Evolutionary conservation across 2,113 vertebrate genomes (phyloP).

Genomic region (Quiscalus mexicanus): DNA sequence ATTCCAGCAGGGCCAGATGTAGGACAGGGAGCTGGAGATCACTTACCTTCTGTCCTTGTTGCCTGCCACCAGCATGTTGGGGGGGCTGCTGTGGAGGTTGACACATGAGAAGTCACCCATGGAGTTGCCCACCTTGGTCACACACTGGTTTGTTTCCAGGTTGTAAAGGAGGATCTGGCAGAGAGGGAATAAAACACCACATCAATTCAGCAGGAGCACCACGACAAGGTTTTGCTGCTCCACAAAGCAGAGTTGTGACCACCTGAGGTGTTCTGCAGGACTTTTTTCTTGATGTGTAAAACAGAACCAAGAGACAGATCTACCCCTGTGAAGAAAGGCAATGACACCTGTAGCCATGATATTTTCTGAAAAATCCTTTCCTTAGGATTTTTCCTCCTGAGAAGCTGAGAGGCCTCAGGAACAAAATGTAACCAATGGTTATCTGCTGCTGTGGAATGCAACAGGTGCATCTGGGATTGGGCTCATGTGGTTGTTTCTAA

Average conservation of each 20-base stretch:
- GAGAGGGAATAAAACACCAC: not conserved
- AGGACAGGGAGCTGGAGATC: not conserved
- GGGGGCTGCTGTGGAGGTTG: conserved; percentile 83
- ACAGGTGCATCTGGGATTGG: too few relatives aligned
- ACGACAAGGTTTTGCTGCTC: fast-evolving
- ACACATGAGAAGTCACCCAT: conserved; percentile 90
- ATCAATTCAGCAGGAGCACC: not conserved
- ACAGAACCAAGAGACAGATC: not conserved
- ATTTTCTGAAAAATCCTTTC: too few relatives aligned
- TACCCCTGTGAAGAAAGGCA: not conserved
- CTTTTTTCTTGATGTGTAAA: not conserved
- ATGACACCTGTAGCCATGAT: too few relatives aligned
- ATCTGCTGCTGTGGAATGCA: too few relatives aligned
- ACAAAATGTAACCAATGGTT: too few relatives aligned
- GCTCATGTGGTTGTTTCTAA: too few relatives aligned
- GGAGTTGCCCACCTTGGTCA: conserved; percentile 82
- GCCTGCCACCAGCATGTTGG: conserved; percentile 88
- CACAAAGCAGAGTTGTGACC: not conserved
- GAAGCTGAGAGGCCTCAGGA: too few relatives aligned
- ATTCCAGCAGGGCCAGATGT: conserved; percentile 23
- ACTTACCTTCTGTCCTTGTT: conserved; percentile 93
- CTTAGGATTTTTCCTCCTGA: too few relatives aligned
- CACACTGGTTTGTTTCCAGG: conserved; percentile 84
- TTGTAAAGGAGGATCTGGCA: conserved; percentile 90
- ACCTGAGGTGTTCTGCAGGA: not conserved